Percentiles rank a stretch among this genome's conserved stretches.
phyloP scores from a whole-genome alignment of 2,797 vertebrate species.

The Amblyraja radiata region DNA sequence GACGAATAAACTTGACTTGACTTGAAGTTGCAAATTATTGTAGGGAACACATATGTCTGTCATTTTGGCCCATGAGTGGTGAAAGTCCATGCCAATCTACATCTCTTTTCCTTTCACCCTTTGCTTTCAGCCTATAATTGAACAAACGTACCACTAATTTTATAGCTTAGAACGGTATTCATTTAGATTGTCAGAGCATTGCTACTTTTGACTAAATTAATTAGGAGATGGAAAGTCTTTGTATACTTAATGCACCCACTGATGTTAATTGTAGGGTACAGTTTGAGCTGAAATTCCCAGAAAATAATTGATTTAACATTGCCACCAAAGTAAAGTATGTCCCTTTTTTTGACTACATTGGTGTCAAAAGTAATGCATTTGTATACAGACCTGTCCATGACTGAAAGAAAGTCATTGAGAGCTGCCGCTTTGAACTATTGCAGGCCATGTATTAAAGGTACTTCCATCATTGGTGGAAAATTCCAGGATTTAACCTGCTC shows the following conservation, averaged over 20 bases:
- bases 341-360: neutral
- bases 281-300: neutral
- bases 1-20: too few species aligned
- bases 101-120: neutral
- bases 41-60: neutral
- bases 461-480: too few species aligned
- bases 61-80: neutral
- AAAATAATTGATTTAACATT: neutral
- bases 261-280: neutral
- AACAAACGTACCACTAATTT: neutral
- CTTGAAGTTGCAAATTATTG: slow-evolving; percentile 1
- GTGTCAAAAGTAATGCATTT: neutral
- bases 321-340: neutral
- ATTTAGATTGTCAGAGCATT: neutral
- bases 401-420: neutral
- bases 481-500: too few species aligned
- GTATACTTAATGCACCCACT: neutral
- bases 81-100: neutral
- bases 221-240: neutral
- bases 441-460: too few species aligned
- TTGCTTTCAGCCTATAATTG: too few species aligned
- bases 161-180: neutral
- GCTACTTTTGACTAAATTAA: neutral
- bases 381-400: neutral
- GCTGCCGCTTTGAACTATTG: too few species aligned